phyloP scores from a whole-genome alignment of 2,888 invertebrate genomes.

The Vanessa cardui region DNA sequence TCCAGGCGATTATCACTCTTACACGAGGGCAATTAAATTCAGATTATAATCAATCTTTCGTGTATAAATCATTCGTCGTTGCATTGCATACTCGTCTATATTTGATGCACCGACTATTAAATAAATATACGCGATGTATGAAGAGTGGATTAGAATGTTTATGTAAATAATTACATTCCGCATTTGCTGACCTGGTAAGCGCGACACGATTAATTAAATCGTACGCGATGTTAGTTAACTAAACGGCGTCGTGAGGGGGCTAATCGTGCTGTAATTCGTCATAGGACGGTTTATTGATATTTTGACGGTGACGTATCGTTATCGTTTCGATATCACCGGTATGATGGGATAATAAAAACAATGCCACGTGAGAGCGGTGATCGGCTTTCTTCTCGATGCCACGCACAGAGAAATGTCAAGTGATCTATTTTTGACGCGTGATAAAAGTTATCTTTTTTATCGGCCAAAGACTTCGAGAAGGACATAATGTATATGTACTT shows the following conservation, averaged over 20 bases:
- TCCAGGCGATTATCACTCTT: conserved; percentile 41
- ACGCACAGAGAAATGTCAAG: conserved; percentile 61
- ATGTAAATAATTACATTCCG: conserved; percentile 69
- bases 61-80: conserved; percentile 12
- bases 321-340: conserved; percentile 62
- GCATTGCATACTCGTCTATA: conserved; percentile 20
- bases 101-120: conserved; percentile 21
- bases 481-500: conserved; percentile 18
- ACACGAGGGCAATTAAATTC: conserved; percentile 18
- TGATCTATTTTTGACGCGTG: conserved; percentile 69
- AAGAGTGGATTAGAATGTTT: conserved; percentile 58
- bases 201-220: conserved; percentile 54
- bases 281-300: conserved; percentile 50
- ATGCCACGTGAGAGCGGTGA: conserved; percentile 71
- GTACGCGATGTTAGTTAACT: conserved; percentile 43
- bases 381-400: conserved; percentile 57
- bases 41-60: conserved; percentile 26
- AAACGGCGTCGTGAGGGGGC: conserved; percentile 39
- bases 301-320: conserved; percentile 52
- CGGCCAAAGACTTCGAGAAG: conserved; percentile 67
- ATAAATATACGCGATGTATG: conserved; percentile 11
- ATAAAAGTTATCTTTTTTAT: conserved; percentile 67
- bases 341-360: conserved; percentile 75
- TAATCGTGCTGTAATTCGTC: conserved; percentile 36
- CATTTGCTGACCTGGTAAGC: conserved; percentile 49